Evolutionary conservation across 2,888 invertebrate genomes (phyloP).

Genomic region (Torymus aiolomorphi): DNA sequence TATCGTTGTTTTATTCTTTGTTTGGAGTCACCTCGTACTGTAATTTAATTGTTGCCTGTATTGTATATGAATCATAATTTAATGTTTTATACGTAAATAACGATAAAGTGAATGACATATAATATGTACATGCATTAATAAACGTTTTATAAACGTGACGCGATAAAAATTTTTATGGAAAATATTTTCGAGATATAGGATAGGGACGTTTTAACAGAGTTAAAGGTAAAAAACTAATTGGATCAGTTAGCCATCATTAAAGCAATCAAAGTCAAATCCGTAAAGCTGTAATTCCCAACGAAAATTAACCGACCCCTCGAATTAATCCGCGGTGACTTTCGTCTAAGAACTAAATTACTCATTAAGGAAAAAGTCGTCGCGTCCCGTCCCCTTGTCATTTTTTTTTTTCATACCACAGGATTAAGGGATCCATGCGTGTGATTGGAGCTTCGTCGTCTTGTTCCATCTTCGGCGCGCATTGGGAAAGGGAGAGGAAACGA

Average conservation of each 20-base stretch:
- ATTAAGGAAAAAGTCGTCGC: neutral
- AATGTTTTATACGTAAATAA: too few species aligned
- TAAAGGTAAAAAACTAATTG: neutral
- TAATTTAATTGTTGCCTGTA: too few species aligned
- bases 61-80: too few species aligned
- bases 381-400: neutral
- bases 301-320: conserved; percentile 4
- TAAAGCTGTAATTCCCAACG: neutral
- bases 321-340: conserved; percentile 21
- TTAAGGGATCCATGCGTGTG: neutral
- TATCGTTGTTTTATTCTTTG: too few species aligned
- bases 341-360: conserved; percentile 20
- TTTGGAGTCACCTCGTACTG: too few species aligned
- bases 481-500: too few species aligned
- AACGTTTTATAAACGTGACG: too few species aligned
- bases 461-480: neutral
- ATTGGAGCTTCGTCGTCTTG: conserved; percentile 28
- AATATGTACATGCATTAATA: too few species aligned
- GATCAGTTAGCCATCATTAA: neutral
- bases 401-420: conserved; percentile 13
- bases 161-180: too few species aligned
- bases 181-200: too few species aligned
- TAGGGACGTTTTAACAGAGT: too few species aligned
- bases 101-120: too few species aligned
- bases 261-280: conserved; percentile 5